These are phyloP conservation scores for Nesidiocoris tenuis DNA, from an alignment of 2,888 invertebrate genomes.

Conservation along the genomic window DNA sequence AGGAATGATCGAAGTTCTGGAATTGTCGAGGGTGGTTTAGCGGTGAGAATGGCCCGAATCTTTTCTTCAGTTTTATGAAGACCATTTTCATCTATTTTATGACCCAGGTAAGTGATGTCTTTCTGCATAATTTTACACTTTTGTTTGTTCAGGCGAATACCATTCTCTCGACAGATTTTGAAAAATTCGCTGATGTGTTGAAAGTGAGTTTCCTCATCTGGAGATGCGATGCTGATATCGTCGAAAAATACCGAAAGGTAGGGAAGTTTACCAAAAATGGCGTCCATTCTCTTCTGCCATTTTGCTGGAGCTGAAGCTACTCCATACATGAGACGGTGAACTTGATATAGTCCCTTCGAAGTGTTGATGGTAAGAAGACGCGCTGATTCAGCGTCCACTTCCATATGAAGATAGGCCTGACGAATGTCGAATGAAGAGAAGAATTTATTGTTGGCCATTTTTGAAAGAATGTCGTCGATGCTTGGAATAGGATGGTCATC, in stretches of 20 bases:
- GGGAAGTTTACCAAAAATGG: background rate
- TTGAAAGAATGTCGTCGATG: constrained; percentile 13
- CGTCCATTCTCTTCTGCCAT: background rate
- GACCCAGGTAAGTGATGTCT: background rate
- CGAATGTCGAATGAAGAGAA: constrained; percentile 34
- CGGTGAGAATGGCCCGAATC: background rate
- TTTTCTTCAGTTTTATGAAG: background rate
- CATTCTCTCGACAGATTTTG: too few species aligned
- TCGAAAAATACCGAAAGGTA: background rate
- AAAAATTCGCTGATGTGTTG: background rate
- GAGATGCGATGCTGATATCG: background rate
- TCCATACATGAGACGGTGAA: constrained; percentile 21
- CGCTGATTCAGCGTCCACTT: constrained; percentile 9
- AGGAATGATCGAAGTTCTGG: background rate
- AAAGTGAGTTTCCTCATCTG: background rate
- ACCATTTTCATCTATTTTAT: background rate
- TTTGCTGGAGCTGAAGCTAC: background rate
- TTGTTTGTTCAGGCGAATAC: background rate
- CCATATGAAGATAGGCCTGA: constrained; percentile 32
- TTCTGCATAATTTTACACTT: background rate
- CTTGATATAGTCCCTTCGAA: constrained; percentile 13
- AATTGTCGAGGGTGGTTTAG: background rate
- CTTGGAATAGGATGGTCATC: constrained; percentile 31
- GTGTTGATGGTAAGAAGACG: background rate
- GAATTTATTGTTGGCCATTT: constrained; percentile 23